Conservation (phyloP, 2,113 vertebrate genomes). For the Trogon surrucura region DNA sequence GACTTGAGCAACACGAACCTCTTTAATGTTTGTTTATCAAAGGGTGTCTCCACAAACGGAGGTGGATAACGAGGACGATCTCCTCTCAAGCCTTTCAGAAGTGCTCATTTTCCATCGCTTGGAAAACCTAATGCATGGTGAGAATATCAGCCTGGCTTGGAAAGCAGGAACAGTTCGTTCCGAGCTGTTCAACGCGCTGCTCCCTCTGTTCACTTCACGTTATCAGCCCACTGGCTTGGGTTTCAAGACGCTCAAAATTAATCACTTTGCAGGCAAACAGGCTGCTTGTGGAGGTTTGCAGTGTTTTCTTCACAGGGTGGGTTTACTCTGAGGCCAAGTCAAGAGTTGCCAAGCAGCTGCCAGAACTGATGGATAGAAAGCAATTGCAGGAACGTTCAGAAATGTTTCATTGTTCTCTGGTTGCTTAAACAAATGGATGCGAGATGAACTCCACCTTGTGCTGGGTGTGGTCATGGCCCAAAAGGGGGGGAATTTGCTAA, state of each 20-base stretch:
- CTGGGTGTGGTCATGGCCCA: background rate
- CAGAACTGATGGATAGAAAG: slow-evolving; percentile 33
- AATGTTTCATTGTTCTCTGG: slow-evolving; percentile 20
- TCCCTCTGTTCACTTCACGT: background rate
- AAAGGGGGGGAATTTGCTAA: background rate
- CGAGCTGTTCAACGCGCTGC: background rate
- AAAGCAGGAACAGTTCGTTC: background rate
- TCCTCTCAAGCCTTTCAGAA: background rate
- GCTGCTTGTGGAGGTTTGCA: background rate
- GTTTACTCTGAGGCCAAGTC: background rate
- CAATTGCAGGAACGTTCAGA: slow-evolving; percentile 15
- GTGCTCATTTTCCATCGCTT: background rate
- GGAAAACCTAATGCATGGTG: background rate
- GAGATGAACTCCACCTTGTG: slow-evolving; percentile 5
- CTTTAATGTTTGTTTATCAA: background rate
- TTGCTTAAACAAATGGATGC: background rate
- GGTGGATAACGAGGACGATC: background rate
- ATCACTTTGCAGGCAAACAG: background rate
- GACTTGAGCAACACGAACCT: background rate
- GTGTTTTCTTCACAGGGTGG: slow-evolving; percentile 17
- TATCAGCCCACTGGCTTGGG: background rate
- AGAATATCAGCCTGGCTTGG: background rate
- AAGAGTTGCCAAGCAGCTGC: slow-evolving; percentile 33
- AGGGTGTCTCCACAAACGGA: background rate
- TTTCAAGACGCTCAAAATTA: background rate